Evolutionary conservation across 64 coral and sea anemone species (phyloP), one percentile per base, ranked within the genome.

Genomic region (Platygyra sinensis): DNA sequence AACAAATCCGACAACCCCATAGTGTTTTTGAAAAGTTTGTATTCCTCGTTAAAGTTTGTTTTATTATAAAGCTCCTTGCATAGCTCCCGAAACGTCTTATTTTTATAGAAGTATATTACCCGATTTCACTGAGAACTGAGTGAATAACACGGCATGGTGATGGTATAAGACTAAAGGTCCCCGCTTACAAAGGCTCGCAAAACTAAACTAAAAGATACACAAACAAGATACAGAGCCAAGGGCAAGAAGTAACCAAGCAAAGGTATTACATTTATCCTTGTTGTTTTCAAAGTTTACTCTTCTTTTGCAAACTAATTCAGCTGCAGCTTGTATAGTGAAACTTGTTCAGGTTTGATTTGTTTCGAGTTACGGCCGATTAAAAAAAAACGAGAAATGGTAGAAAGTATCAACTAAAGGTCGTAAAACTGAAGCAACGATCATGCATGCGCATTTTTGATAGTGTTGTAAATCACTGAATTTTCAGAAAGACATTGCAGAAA

Each of bases 241-340:
- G 73, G 31, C 0, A 75, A 10, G 33, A 33, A 38, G 33, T 32
- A 75, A 14, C 31, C 17, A 39, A 75, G 15, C 3, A 75, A 75
- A 33, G 31, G 16, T 19, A 30, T 12, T 18, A 75, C 14, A 32
- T 36, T 75, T 36, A 75, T 39, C 32, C 28, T 75, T 0, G 73
- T 75, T 75, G 73, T 75, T 1, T 18, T 75, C 15, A 36, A 39
- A 39, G 73, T 32, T 32, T 75, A 3, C 38, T 39, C 5, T 30
- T 75, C 73, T 32, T 75, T 75, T 16, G 31, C 28, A 75, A 75
- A 75, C 30, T 75, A n/a, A n/a, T n/a, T n/a, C 31, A 32, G 73
- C 73, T 18, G 32, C 73, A 17, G 16, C 73, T 75, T 75, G 28
- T 38, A 4, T 12, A n/a, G n/a, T 39, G 73, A 75, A 38, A 75